Evolutionary conservation across 2,888 invertebrate genomes (phyloP).

Genomic region (Myathropa florea): DNA sequence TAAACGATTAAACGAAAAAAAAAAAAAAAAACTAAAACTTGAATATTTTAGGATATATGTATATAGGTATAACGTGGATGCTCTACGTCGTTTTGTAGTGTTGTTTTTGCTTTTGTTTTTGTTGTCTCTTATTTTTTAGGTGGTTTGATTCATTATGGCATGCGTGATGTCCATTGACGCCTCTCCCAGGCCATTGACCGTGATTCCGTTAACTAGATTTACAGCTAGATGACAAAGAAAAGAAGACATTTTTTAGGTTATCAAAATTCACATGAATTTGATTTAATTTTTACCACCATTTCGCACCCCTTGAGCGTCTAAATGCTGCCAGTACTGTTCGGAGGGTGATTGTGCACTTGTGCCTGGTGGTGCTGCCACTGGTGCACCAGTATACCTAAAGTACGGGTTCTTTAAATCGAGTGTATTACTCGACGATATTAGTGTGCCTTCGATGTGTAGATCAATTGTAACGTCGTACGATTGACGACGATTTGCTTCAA

Average conservation of each 20-base stretch:
- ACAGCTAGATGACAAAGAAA: constrained; percentile 81
- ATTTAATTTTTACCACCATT: constrained; percentile 74
- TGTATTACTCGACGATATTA: constrained; percentile 92
- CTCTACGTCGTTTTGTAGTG: constrained; percentile 55
- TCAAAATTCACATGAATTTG: background rate
- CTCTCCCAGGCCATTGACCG: constrained; percentile 88
- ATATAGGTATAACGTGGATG: constrained; percentile 64
- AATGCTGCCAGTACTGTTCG: constrained; percentile 93
- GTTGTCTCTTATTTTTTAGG: constrained; percentile 74
- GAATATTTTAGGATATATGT: constrained; percentile 68
- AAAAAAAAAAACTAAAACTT: constrained; percentile 44
- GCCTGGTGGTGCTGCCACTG: constrained; percentile 95
- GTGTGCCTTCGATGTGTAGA: constrained; percentile 93
- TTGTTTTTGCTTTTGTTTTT: constrained; percentile 8
- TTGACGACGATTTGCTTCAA: constrained; percentile 97
- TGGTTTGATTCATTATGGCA: constrained; percentile 80
- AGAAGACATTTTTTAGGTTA: constrained; percentile 4
- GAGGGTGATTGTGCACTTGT: constrained; percentile 95
- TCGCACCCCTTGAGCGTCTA: constrained; percentile 86
- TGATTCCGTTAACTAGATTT: constrained; percentile 88
- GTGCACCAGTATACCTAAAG: constrained; percentile 97
- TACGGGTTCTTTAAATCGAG: constrained; percentile 99
- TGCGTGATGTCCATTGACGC: constrained; percentile 87
- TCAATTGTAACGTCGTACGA: constrained; percentile 99
- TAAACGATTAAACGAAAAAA: constrained; percentile 61